Base-by-base conservation (phyloP, 2,888 invertebrate species). In the Rotaria macrura region DNA sequence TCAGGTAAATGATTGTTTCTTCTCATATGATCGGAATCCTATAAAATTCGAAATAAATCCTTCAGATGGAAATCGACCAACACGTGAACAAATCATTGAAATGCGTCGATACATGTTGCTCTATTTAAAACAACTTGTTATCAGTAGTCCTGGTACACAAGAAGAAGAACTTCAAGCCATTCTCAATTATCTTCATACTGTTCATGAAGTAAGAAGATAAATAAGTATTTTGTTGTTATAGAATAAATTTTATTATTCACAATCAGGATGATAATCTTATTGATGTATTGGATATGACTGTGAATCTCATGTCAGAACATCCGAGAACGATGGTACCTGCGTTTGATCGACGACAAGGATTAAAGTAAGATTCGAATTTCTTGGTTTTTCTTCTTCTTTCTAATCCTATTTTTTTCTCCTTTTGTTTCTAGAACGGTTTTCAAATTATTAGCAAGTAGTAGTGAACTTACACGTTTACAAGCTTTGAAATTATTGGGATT, bases 281-380 rank as follows among this genome's bases (percentile, higher is more conserved):
- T 90, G 99, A 99, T 91, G 97, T 99, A 10, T 93, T 99, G 88
- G 96, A 97, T 92, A 95, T 97, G 94, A 92, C 97, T 88, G 97
- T 98, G 90, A 95, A 95, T 0, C 92, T 99, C 88, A 96, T 99
- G 95, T 95, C 96, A 17, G 98, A 99, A 91, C 97, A 98, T 91
- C 99, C 99, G 1, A 95, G 97, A 88, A 96, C 97, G 6, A 96
- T 98, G 96, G 97, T 99, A 88, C 99, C 99, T 65, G 96, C 97
- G 85, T 99, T 99, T 91, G 98, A 99, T 92, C 94, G 95, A 87
- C 99, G 98, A 89, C 95, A 95, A 89, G 99, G 98, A 87, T 95
- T 98, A 85, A 91, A 90, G 91, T 91, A 88, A 85, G 84, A 84
- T 38, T 25, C 23, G 12, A 40, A 43, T 79, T 65, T 47, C n/a